Evolutionary conservation across 2,888 invertebrate genomes (phyloP).

Genomic region (Podabrus alpinus): DNA sequence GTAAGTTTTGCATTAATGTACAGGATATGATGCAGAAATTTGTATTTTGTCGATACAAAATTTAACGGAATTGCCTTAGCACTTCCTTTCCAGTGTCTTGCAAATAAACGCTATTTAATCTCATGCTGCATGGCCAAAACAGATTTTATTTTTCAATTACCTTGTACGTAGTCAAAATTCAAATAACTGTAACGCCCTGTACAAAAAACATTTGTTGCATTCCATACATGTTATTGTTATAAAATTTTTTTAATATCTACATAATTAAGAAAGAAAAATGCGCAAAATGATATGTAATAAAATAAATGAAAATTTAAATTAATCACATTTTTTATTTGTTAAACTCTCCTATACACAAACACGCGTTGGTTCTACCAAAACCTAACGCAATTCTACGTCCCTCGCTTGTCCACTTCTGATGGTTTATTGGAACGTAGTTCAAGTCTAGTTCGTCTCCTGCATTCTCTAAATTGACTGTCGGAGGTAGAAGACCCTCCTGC

Average conservation of each 20-base stretch:
- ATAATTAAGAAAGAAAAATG: constrained; percentile 15
- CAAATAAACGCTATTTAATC: background rate
- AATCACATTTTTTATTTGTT: constrained; percentile 22
- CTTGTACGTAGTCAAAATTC: background rate
- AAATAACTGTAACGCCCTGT: background rate
- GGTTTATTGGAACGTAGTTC: constrained; percentile 66
- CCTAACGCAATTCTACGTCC: constrained; percentile 84
- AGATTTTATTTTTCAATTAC: background rate
- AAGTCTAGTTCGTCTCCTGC: constrained; percentile 66
- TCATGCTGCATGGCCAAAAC: background rate
- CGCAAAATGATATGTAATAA: constrained; percentile 24
- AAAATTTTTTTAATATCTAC: constrained; percentile 39
- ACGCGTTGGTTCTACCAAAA: constrained; percentile 97
- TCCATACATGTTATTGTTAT: constrained; percentile 55
- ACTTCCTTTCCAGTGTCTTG: background rate
- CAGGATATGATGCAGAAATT: background rate
- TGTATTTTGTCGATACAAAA: background rate
- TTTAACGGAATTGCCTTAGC: background rate
- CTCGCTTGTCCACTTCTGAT: constrained; percentile 63
- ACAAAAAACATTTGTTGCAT: constrained; percentile 51
- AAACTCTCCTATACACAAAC: constrained; percentile 69
- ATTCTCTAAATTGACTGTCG: constrained; percentile 83
- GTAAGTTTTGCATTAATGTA: background rate
- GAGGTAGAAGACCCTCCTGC: constrained; percentile 76
- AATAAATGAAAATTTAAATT: constrained; percentile 21